A percentile compares a stretch with the other conserved stretches of the same genome.
Evolutionary conservation across 2,888 invertebrate genomes (phyloP).

Genomic region (Patella ulyssiponensis): DNA sequence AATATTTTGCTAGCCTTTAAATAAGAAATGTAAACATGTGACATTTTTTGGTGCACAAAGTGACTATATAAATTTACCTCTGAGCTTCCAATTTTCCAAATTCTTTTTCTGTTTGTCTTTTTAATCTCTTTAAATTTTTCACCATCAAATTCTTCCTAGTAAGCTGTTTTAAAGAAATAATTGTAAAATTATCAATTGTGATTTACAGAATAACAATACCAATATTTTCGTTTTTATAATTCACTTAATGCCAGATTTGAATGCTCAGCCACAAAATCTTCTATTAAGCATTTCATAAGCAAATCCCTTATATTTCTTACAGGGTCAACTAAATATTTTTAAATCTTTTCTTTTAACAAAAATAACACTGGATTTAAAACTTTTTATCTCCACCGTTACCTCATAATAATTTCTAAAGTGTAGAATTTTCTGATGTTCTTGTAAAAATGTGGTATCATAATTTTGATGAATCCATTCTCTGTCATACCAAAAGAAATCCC

Average conservation of each 20-base stretch:
- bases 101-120: conserved; percentile 71
- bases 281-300: background rate
- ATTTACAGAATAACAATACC: background rate
- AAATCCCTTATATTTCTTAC: background rate
- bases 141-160: conserved; percentile 77
- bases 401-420: conserved; percentile 78
- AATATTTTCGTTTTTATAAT: too few species aligned
- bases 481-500: conserved; percentile 79
- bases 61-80: conserved; percentile 45
- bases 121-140: conserved; percentile 75
- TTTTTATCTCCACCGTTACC: conserved; percentile 43
- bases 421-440: conserved; percentile 75
- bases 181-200: background rate
- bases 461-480: conserved; percentile 75
- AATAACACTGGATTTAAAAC: background rate
- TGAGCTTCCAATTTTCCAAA: conserved; percentile 72
- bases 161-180: conserved; percentile 67
- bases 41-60: too few species aligned
- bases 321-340: background rate
- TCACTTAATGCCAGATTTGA: too few species aligned
- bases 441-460: conserved; percentile 73
- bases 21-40: too few species aligned
- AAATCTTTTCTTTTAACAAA: background rate
- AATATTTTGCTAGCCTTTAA: too few species aligned
- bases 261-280: too few species aligned